Percentiles rank a stretch among this genome's conserved stretches.
These are phyloP conservation scores for Phortica okadai DNA, from an alignment of 2,888 invertebrate species.

Conservation along the genomic window DNA sequence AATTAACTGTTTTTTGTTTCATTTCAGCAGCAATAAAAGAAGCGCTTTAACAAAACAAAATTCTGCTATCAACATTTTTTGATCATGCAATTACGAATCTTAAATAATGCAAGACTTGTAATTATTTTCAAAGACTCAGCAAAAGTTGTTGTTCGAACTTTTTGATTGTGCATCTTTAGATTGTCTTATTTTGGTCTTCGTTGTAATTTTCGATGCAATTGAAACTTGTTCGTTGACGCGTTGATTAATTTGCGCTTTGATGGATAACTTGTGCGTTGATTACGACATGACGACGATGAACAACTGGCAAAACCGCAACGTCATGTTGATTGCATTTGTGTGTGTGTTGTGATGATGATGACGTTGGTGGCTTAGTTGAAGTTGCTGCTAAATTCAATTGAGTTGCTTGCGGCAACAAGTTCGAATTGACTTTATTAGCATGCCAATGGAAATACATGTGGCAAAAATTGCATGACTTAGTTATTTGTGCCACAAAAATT, in stretches of 20 bases:
- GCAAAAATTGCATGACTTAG: neutral
- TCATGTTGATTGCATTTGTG: neutral
- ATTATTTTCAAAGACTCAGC: neutral
- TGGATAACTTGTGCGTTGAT: slow-evolving; percentile 17
- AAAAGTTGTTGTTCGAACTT: neutral
- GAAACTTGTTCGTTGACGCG: neutral
- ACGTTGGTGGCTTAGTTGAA: neutral
- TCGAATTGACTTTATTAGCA: neutral
- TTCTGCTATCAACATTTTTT: neutral
- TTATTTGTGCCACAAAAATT: neutral
- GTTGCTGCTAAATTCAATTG: neutral
- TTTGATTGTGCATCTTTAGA: neutral
- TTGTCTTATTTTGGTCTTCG: neutral
- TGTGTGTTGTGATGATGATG: neutral
- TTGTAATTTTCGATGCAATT: neutral
- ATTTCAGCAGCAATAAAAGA: too few species aligned
- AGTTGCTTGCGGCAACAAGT: neutral
- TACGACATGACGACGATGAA: neutral
- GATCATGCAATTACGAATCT: neutral
- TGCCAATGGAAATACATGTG: neutral
- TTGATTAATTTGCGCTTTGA: neutral
- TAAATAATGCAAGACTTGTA: neutral
- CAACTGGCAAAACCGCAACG: neutral
- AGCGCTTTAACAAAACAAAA: too few species aligned
- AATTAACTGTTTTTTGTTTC: too few species aligned